Evolutionary conservation across 2,888 invertebrate species (phyloP).

Genomic region (Nematopogon swammerdamellus): DNA sequence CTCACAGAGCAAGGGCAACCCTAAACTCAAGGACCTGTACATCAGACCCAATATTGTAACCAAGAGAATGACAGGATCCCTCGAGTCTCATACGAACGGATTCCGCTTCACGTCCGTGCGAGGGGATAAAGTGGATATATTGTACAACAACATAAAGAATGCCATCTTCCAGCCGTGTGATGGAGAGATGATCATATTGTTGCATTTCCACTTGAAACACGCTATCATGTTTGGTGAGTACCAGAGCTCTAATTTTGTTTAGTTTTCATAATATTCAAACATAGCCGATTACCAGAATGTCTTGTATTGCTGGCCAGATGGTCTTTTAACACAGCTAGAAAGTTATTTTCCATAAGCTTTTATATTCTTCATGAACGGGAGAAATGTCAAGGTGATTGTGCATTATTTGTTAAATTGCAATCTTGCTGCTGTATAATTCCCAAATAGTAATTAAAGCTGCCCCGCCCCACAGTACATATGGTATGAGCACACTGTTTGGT

Average conservation of each 20-base stretch:
- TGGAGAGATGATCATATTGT: conserved; percentile 98
- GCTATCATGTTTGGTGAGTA: conserved; percentile 95
- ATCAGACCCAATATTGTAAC: conserved; percentile 99
- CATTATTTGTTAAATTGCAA: too few relatives aligned
- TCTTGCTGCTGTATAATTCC: too few relatives aligned
- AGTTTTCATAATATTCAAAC: background rate
- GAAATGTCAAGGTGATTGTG: too few relatives aligned
- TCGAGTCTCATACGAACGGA: conserved; percentile 96
- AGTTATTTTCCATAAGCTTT: too few relatives aligned
- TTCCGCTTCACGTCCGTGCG: conserved; percentile 98
- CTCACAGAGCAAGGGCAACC: conserved; percentile 95
- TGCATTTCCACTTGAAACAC: conserved; percentile 98
- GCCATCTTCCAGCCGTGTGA: conserved; percentile 99
- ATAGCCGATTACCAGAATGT: too few relatives aligned
- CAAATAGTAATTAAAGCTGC: too few relatives aligned
- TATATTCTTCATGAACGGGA: too few relatives aligned
- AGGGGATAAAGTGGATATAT: conserved; percentile 98
- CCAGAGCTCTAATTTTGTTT: too few relatives aligned
- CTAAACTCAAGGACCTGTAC: conserved; percentile 95
- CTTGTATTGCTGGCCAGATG: too few relatives aligned
- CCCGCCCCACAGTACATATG: too few relatives aligned
- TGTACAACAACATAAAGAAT: conserved; percentile 99
- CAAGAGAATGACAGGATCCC: conserved; percentile 87
- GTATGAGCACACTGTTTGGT: too few relatives aligned
- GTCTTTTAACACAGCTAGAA: too few relatives aligned